Evolutionary conservation across 2,797 vertebrate genomes (phyloP), one percentile per base, ranked within the genome.

Genomic region (Cyclura pinguis): DNA sequence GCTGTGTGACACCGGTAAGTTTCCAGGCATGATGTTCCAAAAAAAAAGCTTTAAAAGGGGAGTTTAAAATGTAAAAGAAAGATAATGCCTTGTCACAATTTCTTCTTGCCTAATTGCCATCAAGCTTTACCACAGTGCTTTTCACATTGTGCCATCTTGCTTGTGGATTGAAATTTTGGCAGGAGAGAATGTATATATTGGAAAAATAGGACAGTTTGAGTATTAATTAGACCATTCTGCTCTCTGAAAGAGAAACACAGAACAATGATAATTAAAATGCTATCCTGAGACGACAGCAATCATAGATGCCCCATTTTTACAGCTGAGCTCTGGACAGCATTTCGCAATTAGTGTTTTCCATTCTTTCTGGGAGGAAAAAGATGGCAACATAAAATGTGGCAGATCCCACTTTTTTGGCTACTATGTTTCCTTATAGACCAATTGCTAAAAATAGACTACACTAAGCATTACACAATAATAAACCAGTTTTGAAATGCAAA

Each of bases 101-200:
- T 92, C 87, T 90, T 76, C 80, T 80, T 35, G 32, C 62, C 93
- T 94, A 89, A 94, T 86, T 93, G 52, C 78, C 92, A 82, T 85
- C 81, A 78, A 24, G 92, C 94, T 94, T 87, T 89, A 78, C 76
- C 55, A 67, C 89, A 90, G 76, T 89, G 42, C 29, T 84, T 93
- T 77, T 85, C 62, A 80, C 64, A 69, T 50, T 62, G 64, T 93
- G 93, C 84, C 55, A 78, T 78, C 93, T 93, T 27, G 72, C 90
- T 73, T 57, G 32, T 52, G 42, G 64, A 80, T 13, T 69, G 59
- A 69, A 80, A 81, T 55, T 47, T 81, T 80, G 77, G 78, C 77
- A 88, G 78, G 24, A 73, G 13, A 38, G 50, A 38, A 81, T 55
- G 67, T 64, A 87, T 78, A 87, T 14, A 72, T 3, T 32, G 24